A percentile compares a stretch with the other conserved stretches of the same genome.
phyloP scores from a whole-genome alignment of 2,797 vertebrate genomes.

The Chrosomus eos region DNA sequence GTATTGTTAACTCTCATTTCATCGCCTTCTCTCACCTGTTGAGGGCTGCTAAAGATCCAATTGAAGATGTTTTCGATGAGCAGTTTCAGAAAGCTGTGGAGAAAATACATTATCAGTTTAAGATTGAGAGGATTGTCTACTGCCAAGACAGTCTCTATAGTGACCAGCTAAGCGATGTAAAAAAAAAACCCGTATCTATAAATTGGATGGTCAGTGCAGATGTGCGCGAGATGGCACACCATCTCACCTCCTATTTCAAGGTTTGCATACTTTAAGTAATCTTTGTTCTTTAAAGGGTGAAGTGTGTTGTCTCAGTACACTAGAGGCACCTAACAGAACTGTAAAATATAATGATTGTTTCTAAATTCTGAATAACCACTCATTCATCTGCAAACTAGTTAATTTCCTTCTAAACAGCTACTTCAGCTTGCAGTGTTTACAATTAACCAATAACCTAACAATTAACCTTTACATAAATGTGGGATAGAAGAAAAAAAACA shows the following conservation, averaged over 20 bases:
- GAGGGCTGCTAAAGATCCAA: slow-evolving; percentile 68
- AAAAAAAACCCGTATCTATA: background rate
- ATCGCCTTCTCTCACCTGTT: slow-evolving; percentile 68
- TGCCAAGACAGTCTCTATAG: slow-evolving; percentile 74
- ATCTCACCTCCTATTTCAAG: slow-evolving; percentile 47
- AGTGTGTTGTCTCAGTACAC: too few species aligned
- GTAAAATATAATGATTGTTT: too few species aligned
- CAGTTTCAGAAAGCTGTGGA: slow-evolving; percentile 65
- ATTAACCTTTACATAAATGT: too few species aligned
- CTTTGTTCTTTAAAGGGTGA: too few species aligned
- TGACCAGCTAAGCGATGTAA: accelerated
- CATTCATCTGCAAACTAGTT: too few species aligned
- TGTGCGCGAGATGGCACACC: slow-evolving; percentile 67
- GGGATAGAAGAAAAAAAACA: too few species aligned
- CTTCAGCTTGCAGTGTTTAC: too few species aligned
- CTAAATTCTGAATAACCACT: too few species aligned
- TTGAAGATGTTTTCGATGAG: slow-evolving; percentile 67
- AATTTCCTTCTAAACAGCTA: too few species aligned
- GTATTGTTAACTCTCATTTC: slow-evolving; percentile 63
- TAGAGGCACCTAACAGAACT: too few species aligned
- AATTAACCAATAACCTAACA: too few species aligned
- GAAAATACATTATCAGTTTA: slow-evolving; percentile 70
- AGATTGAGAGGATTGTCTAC: slow-evolving; percentile 77
- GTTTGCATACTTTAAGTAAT: too few species aligned
- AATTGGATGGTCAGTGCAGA: background rate